Base-by-base conservation (phyloP, 2,888 invertebrate species). In the Liodrosophila aerea region DNA sequence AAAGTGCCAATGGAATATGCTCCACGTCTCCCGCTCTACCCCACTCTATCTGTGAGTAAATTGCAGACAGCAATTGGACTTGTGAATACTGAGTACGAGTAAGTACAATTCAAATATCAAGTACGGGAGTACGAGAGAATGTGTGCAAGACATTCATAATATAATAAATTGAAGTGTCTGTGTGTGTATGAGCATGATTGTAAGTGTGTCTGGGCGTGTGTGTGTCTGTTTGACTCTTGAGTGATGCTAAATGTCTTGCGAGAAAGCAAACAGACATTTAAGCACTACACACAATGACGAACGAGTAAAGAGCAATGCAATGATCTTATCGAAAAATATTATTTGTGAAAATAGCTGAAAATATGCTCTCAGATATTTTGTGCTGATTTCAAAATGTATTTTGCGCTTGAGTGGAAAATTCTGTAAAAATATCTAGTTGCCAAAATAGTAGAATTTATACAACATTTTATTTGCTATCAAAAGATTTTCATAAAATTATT, bases 131-230 rank as follows among this genome's bases (percentile, higher is more conserved):
- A n/a, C 31, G 50, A 67, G 59, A 63, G n/a, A n/a, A n/a, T n/a
- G n/a, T 71, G 72, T 66, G 67, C 67, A 30, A 70, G 53, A 58
- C 70, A 65, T 61, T 70, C 53, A 65, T 61, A 52, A 61, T 54
- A 58, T 52, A 57, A 63, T 71, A 71, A 57, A 60, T 56, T 36
- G 16, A 22, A 18, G 15, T 45, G 16, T 16, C 18, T 12, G 8
- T 34, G 15, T 22, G 22, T 52, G 40, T 9, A 11, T 18, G 43
- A 15, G 18, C 50, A 16, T 30, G 13, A 8, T 7, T 7, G n/a
- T 27, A 12, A 34, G 13, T 36, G 22, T 9, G 44, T 15, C 22
- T 40, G 37, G 18, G 27, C 22, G 29, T 33, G 29, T 45, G 36
- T 29, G 27, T 27, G 30, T 40, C 27, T 16, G 39, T 11, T 22